phyloP scores from a whole-genome alignment of 1,140 invertebrate species.

The Brachionus rotundiformis region DNA sequence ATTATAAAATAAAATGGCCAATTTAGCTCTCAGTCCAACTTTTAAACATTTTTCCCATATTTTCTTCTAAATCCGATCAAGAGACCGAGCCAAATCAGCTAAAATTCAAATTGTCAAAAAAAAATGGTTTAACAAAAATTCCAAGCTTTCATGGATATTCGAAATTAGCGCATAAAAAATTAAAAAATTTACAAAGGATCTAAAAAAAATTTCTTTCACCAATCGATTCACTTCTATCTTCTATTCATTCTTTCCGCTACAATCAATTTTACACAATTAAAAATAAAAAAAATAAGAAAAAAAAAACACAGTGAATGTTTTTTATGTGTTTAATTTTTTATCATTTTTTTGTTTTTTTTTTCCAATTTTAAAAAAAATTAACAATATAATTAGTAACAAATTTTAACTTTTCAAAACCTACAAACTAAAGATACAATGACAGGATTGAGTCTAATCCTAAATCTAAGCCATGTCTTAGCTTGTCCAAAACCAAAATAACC shows the following conservation, averaged over 20 bases:
- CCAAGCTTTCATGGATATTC: not conserved
- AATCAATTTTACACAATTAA: not conserved
- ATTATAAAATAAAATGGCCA: not conserved
- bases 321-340: slow-evolving; percentile 31
- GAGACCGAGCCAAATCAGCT: not conserved
- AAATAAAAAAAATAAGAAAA: not conserved
- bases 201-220: not conserved
- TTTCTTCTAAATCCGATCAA: not conserved
- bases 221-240: not conserved
- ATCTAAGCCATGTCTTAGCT: not conserved
- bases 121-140: slow-evolving; percentile 1
- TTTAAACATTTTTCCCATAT: not conserved
- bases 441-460: not conserved
- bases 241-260: not conserved
- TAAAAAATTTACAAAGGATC: slow-evolving; percentile 11
- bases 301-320: not conserved
- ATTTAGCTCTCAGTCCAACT: not conserved
- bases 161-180: slow-evolving; percentile 14
- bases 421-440: not conserved
- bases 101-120: not conserved
- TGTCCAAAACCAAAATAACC: slow-evolving; percentile 3
- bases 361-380: not conserved
- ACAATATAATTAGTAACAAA: slow-evolving; percentile 11
- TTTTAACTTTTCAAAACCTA: not conserved
- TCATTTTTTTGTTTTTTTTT: slow-evolving; percentile 22